These are phyloP conservation scores for Drosophila meridionalis DNA, from an alignment of 2,888 invertebrate genomes.

Conservation along the genomic window DNA sequence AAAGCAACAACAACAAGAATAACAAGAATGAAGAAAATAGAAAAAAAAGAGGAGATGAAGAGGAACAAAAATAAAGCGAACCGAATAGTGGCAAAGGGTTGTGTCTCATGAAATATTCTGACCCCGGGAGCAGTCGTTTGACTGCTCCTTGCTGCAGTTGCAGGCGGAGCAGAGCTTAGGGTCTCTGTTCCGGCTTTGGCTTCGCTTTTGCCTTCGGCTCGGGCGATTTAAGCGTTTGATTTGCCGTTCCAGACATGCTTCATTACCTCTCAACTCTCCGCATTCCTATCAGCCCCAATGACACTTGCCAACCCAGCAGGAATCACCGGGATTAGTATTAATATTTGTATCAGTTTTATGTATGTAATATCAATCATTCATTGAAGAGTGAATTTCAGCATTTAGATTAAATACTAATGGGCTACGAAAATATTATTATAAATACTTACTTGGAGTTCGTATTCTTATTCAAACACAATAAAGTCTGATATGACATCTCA, in stretches of 20 bases:
- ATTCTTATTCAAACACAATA: too few relatives aligned
- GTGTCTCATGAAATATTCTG: constrained; percentile 74
- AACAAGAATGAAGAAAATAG: constrained; percentile 4
- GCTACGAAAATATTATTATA: too few relatives aligned
- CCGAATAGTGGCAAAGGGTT: constrained; percentile 43
- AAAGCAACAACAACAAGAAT: constrained; percentile 44
- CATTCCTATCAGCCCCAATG: constrained; percentile 37
- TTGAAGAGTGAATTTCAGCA: too few relatives aligned
- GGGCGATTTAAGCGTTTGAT: constrained; percentile 54
- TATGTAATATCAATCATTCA: too few relatives aligned
- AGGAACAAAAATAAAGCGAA: not conserved
- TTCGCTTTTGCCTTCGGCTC: constrained; percentile 40
- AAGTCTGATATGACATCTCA: too few relatives aligned
- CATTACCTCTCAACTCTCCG: constrained; percentile 56
- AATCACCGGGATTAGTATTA: too few relatives aligned
- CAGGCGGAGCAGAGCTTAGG: constrained; percentile 25
- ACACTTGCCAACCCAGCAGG: not conserved
- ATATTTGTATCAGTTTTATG: too few relatives aligned
- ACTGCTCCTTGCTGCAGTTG: constrained; percentile 56
- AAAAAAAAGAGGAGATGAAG: not conserved
- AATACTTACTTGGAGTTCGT: too few relatives aligned
- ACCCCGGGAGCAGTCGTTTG: constrained; percentile 75
- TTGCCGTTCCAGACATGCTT: constrained; percentile 59
- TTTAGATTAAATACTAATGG: too few relatives aligned
- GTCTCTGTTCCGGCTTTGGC: constrained; percentile 15